phyloP scores from a whole-genome alignment of 1,140 invertebrate genomes.

The Lethrus apterus region DNA sequence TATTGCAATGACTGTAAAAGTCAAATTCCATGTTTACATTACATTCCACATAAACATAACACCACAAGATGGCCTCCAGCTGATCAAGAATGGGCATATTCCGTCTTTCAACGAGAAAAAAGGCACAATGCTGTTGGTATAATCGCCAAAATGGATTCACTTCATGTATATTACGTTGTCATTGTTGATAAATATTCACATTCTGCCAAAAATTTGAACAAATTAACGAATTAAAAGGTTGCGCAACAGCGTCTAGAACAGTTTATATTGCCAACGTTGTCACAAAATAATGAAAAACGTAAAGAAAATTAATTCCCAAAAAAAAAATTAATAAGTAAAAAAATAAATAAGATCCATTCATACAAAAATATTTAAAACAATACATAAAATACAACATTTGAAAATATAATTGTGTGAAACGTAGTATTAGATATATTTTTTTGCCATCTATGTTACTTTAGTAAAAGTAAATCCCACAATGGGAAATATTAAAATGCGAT shows the following conservation, averaged over 20 bases:
- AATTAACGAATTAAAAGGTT: slow-evolving; percentile 24
- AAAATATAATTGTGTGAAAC: too few relatives aligned
- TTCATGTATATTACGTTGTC: background rate
- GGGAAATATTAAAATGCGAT: too few relatives aligned
- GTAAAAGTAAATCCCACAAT: too few relatives aligned
- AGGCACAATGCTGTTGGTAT: background rate
- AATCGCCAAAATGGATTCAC: background rate
- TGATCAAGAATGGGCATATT: slow-evolving; percentile 22
- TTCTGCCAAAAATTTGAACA: slow-evolving; percentile 14
- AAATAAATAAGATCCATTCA: background rate
- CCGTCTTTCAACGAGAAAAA: too few relatives aligned
- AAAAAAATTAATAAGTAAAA: slow-evolving; percentile 4
- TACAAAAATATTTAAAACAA: background rate
- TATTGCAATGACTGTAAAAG: slow-evolving; percentile 24
- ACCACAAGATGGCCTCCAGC: slow-evolving; percentile 37
- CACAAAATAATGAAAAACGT: background rate
- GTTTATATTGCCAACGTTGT: slow-evolving; percentile 10
- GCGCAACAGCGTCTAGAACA: slow-evolving; percentile 28
- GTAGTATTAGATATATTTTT: too few relatives aligned
- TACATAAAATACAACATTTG: too few relatives aligned
- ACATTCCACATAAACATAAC: slow-evolving; percentile 19
- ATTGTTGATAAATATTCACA: slow-evolving; percentile 9
- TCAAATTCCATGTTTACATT: slow-evolving; percentile 37
- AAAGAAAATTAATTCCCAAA: background rate
- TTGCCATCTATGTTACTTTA: too few relatives aligned